Percentiles rank a stretch among this genome's conserved stretches.
These are phyloP conservation scores for Caenorhabditis elegans DNA, from an alignment of 1,140 invertebrate genomes.

Conservation along the genomic window WBcel235 BX284604.4:8669501-8670000, in stretches of 20 bases:
- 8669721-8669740: conserved; percentile 40
- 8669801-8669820: neutral
- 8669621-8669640: conserved; percentile 58
- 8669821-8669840: conserved; percentile 34
- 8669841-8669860: conserved; percentile 46
- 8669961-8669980: conserved; percentile 54
- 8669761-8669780: conserved; percentile 33
- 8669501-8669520: neutral
- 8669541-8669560: neutral
- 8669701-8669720: conserved; percentile 28
- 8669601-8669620: conserved; percentile 58
- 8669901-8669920: conserved; percentile 54
- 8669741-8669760: conserved; percentile 43
- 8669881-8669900: conserved; percentile 56
- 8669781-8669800: neutral
- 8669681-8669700: conserved; percentile 62
- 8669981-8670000: conserved; percentile 51
- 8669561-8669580: conserved; percentile 62
- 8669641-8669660: conserved; percentile 58
- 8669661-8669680: conserved; percentile 56
- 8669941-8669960: conserved; percentile 58
- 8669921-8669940: conserved; percentile 60
- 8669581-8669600: conserved; percentile 58
- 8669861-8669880: conserved; percentile 56
- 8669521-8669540: neutral